Evolutionary conservation across 2,888 invertebrate genomes (phyloP).

Genomic region (Standfussiana lucernea): DNA sequence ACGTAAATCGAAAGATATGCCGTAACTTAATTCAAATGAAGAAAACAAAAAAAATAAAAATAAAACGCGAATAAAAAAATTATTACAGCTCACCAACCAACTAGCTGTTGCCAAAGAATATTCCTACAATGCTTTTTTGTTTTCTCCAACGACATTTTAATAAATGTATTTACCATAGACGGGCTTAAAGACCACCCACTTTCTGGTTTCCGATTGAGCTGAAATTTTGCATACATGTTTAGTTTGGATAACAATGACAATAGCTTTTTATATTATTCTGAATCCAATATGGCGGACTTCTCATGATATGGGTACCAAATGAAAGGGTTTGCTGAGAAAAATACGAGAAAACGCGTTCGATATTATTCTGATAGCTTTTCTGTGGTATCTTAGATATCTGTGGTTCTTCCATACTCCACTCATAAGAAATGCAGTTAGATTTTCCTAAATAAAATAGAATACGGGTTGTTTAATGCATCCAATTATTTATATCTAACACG

Average conservation of each 20-base stretch:
- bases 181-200: too few relatives aligned
- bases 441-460: background rate
- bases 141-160: background rate
- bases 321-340: too few relatives aligned
- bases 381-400: background rate
- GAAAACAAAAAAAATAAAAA: too few relatives aligned
- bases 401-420: background rate
- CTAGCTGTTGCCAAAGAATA: background rate
- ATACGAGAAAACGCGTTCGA: too few relatives aligned
- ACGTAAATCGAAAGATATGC: background rate
- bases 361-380: background rate
- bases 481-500: background rate
- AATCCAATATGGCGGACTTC: too few relatives aligned
- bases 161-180: too few relatives aligned
- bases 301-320: too few relatives aligned
- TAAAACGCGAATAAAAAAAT: background rate
- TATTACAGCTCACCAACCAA: background rate
- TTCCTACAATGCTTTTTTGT: background rate
- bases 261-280: too few relatives aligned
- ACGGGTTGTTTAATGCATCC: background rate
- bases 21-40: background rate
- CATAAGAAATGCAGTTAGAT: background rate
- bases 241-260: too few relatives aligned
- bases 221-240: too few relatives aligned
- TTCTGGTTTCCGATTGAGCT: too few relatives aligned